Evolutionary conservation across 2,797 vertebrate genomes (phyloP).

Genomic region (Dipus sagitta): DNA sequence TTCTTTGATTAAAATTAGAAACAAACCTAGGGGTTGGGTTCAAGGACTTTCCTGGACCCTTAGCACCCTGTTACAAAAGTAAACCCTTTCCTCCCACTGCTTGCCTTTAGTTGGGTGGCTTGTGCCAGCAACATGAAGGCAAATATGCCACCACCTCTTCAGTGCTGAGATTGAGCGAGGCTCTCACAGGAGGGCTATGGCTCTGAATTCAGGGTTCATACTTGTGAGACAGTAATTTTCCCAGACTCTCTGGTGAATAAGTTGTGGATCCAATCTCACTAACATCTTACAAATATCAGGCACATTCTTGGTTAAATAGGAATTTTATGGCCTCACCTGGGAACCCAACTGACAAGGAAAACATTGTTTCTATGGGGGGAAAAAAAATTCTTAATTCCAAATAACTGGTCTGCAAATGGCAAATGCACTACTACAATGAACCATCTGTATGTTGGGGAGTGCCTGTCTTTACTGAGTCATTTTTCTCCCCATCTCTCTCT

Average conservation of each 20-base stretch:
- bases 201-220: no score
- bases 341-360: constrained; percentile 1
- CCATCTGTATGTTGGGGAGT: background rate
- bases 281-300: background rate
- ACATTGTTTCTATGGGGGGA: background rate
- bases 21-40: no score
- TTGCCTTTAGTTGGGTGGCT: no score
- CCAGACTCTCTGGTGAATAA: background rate
- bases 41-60: no score
- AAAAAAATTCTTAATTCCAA: background rate
- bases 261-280: background rate
- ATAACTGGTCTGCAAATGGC: constrained; percentile 35
- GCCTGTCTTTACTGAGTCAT: constrained; percentile 32
- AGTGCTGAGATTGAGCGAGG: no score
- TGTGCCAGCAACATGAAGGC: no score
- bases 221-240: no score
- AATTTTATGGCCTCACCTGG: background rate
- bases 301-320: background rate
- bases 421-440: background rate
- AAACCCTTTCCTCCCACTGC: no score
- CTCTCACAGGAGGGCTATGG: no score
- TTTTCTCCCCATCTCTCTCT: constrained; percentile 26
- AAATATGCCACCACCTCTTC: no score
- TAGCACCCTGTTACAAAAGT: no score
- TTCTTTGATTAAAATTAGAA: no score